These are phyloP conservation scores for Ctenomys sociabilis DNA, from an alignment of 2,113 vertebrate genomes.

Conservation along the genomic window DNA sequence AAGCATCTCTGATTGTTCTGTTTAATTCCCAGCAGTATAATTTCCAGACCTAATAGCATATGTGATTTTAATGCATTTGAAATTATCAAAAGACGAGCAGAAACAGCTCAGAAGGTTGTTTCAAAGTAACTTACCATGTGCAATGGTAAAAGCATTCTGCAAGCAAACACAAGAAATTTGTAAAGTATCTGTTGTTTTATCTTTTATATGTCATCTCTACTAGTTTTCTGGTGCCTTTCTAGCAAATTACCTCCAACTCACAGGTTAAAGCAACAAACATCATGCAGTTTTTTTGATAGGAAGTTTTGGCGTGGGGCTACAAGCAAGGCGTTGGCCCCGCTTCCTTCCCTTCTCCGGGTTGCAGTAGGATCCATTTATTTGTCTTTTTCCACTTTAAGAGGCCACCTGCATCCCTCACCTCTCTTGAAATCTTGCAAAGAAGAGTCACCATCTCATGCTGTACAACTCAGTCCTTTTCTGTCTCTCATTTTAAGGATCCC, in stretches of 20 bases:
- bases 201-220: background rate
- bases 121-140: background rate
- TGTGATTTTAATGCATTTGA: constrained; percentile 8
- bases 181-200: background rate
- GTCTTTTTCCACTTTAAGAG: background rate
- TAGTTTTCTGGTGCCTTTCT: constrained; percentile 32
- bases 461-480: background rate
- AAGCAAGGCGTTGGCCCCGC: background rate
- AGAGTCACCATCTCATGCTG: background rate
- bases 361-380: background rate
- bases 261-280: background rate
- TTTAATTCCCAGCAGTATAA: background rate
- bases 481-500: background rate
- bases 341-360: background rate
- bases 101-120: background rate
- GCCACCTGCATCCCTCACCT: background rate
- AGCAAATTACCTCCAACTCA: background rate
- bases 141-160: background rate
- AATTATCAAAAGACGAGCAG: background rate
- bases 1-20: constrained; percentile 15
- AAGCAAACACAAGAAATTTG: background rate
- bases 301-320: background rate
- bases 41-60: background rate
- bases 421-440: background rate
- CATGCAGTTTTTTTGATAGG: background rate